Conservation (phyloP, 2,113 vertebrate species). For the Calidris pugnax region DNA sequence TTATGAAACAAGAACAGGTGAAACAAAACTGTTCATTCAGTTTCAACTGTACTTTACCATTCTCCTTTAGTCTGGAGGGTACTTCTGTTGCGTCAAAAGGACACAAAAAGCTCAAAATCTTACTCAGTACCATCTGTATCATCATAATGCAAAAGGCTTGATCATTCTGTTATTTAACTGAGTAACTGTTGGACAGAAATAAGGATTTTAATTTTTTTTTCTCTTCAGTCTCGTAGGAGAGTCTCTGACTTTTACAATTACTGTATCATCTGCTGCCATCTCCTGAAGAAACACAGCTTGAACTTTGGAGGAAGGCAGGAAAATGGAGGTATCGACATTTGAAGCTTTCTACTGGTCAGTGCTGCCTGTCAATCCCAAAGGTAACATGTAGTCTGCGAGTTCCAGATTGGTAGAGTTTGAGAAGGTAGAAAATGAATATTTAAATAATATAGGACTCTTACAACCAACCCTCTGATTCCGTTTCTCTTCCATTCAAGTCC, state of each 20-base stretch:
- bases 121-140: neutral
- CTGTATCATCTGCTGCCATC: slow-evolving; percentile 22
- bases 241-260: neutral
- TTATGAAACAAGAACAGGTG: neutral
- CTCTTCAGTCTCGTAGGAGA: neutral
- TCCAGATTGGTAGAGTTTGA: neutral
- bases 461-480: neutral
- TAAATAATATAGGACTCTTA: neutral
- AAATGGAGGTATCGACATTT: neutral
- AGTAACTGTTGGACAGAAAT: neutral
- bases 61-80: neutral
- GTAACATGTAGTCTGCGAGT: rapidly evolving
- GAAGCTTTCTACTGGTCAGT: neutral
- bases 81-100: neutral
- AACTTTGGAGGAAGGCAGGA: neutral
- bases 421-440: neutral
- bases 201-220: neutral
- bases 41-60: neutral
- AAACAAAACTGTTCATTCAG: neutral
- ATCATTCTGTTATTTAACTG: neutral
- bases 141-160: neutral
- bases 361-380: neutral
- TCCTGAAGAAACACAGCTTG: slow-evolving; percentile 36
- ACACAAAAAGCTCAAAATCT: neutral
- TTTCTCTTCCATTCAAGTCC: neutral